phyloP scores from a whole-genome alignment of 2,113 vertebrate species.

The Shinisaurus crocodilurus region DNA sequence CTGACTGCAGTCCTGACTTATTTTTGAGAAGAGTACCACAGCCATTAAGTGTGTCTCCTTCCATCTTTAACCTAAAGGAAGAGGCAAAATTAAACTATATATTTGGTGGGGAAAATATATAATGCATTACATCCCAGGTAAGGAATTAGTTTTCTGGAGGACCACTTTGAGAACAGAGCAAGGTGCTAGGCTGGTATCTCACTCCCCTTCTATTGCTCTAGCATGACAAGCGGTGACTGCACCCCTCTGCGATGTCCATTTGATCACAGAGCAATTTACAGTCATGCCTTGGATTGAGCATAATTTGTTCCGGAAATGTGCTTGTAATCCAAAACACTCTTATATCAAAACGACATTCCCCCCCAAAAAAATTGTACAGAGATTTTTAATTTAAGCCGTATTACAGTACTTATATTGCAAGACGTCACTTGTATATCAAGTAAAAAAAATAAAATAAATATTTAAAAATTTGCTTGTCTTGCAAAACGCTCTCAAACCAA shows the following conservation, averaged over 20 bases:
- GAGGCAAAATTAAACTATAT: background rate
- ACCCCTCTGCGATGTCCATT: background rate
- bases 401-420: too few relatives aligned
- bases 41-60: background rate
- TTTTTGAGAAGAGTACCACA: conserved; percentile 15
- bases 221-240: background rate
- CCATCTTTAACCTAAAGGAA: conserved; percentile 18
- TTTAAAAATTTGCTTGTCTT: too few relatives aligned
- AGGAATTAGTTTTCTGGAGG: background rate
- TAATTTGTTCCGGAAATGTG: too few relatives aligned
- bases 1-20: background rate
- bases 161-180: background rate
- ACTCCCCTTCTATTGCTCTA: background rate
- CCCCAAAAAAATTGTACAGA: too few relatives aligned
- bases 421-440: too few relatives aligned
- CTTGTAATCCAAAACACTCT: too few relatives aligned
- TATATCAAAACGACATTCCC: too few relatives aligned
- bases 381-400: too few relatives aligned
- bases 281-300: too few relatives aligned
- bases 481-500: too few relatives aligned
- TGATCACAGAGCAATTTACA: background rate
- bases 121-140: background rate
- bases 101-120: background rate
- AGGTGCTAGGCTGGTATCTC: background rate
- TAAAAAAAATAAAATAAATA: too few relatives aligned